Base-by-base conservation (phyloP, 2,888 invertebrate species). In the Mythimna impura region DNA sequence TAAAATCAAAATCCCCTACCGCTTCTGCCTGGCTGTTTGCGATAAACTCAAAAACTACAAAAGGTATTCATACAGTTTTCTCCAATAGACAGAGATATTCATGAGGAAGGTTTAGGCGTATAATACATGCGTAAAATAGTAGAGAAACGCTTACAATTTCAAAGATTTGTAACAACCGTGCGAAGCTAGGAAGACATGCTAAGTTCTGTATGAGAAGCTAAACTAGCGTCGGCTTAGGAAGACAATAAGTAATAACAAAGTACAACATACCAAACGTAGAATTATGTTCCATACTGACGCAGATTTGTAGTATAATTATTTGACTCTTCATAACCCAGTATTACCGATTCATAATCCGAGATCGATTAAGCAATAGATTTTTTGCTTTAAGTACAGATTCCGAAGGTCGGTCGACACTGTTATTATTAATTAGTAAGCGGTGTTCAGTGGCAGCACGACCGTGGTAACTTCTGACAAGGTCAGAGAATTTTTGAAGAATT, bases 351-450 rank as follows among this genome's bases (percentile, higher is more conserved):
- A 71, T 85, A 85, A 85, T 71, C 76, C 70, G 61, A 76, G 76
- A 86, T 86, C 78, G 78, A 85, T 86, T 86, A 81, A 78, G 83
- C 83, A 86, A 86, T 78, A 76, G 30, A 66, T 76, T 82, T 81
- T 86, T 83, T 87, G 71, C 69, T 76, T 75, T 74, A 81, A 76
- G 77, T 84, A 83, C 83, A 71, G 80, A 83, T 83, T 78, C 60
- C 82, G 86, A 87, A 88, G 87, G 89, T 86, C 86, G 75, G 52
- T 77, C 68, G 76, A 72, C 77, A 80, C 71, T 84, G 84, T 81
- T 86, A 85, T 85, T 81, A 84, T 87, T 87, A 87, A 91, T 92
- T 91, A 91, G 90, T 91, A 90, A 90, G 87, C 89, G 84, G 82
- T 73, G 81, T 81, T 82, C 80, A 65, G 61, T 68, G 54, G 69